phyloP scores from a whole-genome alignment of 2,888 invertebrate genomes.

The Nymphalis polychloros region DNA sequence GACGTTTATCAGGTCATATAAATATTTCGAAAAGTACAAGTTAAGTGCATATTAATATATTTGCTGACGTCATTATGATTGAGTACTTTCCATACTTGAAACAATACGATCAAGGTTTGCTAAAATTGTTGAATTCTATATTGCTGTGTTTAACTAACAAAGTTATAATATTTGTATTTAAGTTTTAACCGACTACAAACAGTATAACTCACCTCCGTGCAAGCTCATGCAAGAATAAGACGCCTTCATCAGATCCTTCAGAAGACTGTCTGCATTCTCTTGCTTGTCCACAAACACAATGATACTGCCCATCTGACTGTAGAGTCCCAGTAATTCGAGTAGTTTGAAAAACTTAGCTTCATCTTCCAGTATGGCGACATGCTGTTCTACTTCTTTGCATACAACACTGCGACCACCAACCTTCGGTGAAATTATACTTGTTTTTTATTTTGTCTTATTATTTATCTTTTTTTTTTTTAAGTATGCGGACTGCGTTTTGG shows the following conservation, averaged over 20 bases:
- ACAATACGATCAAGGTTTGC: too few relatives aligned
- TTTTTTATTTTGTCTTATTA: too few relatives aligned
- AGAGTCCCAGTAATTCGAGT: conserved; percentile 96
- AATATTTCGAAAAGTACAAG: too few relatives aligned
- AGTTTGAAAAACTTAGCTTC: conserved; percentile 99
- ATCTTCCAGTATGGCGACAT: conserved; percentile 96
- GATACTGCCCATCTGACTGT: conserved; percentile 94
- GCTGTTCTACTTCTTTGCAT: conserved; percentile 98
- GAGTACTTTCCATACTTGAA: too few relatives aligned
- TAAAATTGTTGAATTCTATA: too few relatives aligned
- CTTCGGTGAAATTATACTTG: conserved; percentile 43
- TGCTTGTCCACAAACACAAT: conserved; percentile 99
- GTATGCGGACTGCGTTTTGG: too few relatives aligned
- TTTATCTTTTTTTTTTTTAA: too few relatives aligned
- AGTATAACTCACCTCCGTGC: conserved; percentile 87
- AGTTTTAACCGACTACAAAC: background rate
- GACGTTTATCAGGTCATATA: too few relatives aligned
- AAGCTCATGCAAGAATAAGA: conserved; percentile 98
- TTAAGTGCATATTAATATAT: too few relatives aligned
- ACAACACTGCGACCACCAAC: conserved; percentile 98
- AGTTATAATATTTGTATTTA: background rate
- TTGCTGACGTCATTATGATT: too few relatives aligned
- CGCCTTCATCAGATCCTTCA: conserved; percentile 97
- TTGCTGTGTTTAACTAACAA: too few relatives aligned
- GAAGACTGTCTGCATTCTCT: conserved; percentile 95